Evolutionary conservation across 2,888 invertebrate species (phyloP).

Genomic region (Elegia similella): DNA sequence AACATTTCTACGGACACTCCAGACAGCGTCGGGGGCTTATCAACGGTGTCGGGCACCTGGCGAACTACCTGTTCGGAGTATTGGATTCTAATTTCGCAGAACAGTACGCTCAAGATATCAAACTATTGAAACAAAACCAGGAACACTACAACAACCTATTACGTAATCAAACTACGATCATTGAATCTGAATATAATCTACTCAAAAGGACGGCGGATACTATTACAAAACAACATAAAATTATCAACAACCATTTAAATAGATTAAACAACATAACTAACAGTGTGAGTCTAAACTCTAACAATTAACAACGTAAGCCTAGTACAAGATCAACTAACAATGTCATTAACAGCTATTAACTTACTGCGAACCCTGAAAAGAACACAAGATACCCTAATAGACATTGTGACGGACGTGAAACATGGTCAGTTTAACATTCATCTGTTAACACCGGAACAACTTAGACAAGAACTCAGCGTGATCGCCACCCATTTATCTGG

Average conservation of each 20-base stretch:
- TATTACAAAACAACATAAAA: slow-evolving; percentile 23
- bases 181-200: slow-evolving; percentile 27
- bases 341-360: slow-evolving; percentile 18
- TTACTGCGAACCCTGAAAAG: slow-evolving; percentile 20
- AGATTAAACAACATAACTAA: neutral
- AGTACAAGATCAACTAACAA: slow-evolving; percentile 4
- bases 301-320: neutral
- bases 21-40: slow-evolving; percentile 21
- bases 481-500: slow-evolving; percentile 22
- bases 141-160: slow-evolving; percentile 16
- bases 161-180: slow-evolving; percentile 29
- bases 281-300: slow-evolving; percentile 10
- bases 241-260: slow-evolving; percentile 17
- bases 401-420: slow-evolving; percentile 22
- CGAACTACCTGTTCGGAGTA: slow-evolving; percentile 25
- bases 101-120: slow-evolving; percentile 24
- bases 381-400: slow-evolving; percentile 22
- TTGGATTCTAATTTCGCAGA: slow-evolving; percentile 27
- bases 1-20: neutral
- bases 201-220: slow-evolving; percentile 20
- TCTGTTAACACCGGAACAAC: slow-evolving; percentile 23
- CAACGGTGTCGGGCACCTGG: slow-evolving; percentile 25
- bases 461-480: slow-evolving; percentile 20
- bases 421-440: slow-evolving; percentile 25
- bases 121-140: slow-evolving; percentile 19